Base-by-base conservation (phyloP, 2,888 invertebrate genomes). In the Ophion ventricosus region DNA sequence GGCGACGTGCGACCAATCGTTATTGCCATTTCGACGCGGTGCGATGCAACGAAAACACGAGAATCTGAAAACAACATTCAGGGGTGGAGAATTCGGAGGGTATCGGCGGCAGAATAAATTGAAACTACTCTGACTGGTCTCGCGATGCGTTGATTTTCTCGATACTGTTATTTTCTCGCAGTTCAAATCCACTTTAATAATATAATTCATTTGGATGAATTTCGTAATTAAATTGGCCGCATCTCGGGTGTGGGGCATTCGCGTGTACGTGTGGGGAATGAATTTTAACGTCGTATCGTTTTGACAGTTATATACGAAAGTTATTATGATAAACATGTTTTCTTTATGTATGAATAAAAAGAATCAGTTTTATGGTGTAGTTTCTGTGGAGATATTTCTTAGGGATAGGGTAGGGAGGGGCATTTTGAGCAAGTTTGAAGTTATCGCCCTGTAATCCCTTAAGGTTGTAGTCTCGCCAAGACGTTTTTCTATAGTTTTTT, bases 41-140 rank as follows among this genome's bases (percentile, higher is more conserved):
- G 40, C 35, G 77, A 77, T 63, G 73, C 61, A 73, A 67, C 66
- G 73, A 77, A 80, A 84, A 73, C 73, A 63, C 66, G 67, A 63
- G 67, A n/a, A 26, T 64, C 64, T 17, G 20, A 20, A 67, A 49
- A 49, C 25, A 76, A 70, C 64, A 56, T 80, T 72, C 54, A 23
- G 54, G 72, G 70, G 14, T 57, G 43, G 26, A 57, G 76, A 69
- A 25, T 49, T n/a, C 43, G 8, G 17, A 69, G 10, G 64, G 20
- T 64, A 29, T 40, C 26, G n/a, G 57, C 25, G 66, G 20, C 14
- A 49, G 23, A 57, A 20, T 43, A 43, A 43, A 43, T 43, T 43
- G 63, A 69, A 17, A n/a, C 11, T 35, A 2, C 54, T 54, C 56
- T 76, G 69, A 77, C 54, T 43, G 49, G n/a, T n/a, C 49, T 69